Conservation (phyloP, 2,113 vertebrate genomes). For the Conger conger region DNA sequence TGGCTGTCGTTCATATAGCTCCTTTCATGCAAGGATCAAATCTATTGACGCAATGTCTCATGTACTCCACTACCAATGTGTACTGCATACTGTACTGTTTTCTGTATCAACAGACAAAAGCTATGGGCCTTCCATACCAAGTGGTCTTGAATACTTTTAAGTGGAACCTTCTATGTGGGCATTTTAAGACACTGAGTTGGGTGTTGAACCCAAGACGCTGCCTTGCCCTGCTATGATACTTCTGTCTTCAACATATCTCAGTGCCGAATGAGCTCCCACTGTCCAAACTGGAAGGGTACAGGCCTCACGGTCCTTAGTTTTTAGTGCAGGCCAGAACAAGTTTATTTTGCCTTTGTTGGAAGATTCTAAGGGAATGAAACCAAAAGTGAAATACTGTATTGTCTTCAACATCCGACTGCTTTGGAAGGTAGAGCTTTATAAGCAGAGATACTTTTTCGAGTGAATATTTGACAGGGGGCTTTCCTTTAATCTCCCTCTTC, state of each 20-base stretch:
- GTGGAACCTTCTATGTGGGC: background rate
- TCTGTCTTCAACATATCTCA: background rate
- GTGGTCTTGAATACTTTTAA: too few relatives aligned
- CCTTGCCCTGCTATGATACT: background rate
- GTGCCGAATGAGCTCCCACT: background rate
- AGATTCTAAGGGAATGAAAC: background rate
- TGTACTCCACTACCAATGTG: background rate
- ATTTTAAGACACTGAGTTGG: background rate
- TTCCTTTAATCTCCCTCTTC: conserved; percentile 3
- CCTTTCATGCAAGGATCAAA: background rate
- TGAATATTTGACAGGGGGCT: background rate
- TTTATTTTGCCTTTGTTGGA: background rate
- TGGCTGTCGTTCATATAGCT: background rate
- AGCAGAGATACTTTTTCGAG: background rate
- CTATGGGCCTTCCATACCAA: background rate
- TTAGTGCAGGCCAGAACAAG: background rate
- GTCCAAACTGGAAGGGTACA: background rate
- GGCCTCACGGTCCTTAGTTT: background rate
- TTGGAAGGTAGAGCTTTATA: background rate
- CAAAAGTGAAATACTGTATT: background rate
- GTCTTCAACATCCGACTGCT: conserved; percentile 1
- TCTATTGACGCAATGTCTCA: background rate
- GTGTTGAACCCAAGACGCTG: background rate
- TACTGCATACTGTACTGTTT: background rate
- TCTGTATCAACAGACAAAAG: background rate